Conservation (phyloP, 2,888 invertebrate species). For the Deroplatys truncata region DNA sequence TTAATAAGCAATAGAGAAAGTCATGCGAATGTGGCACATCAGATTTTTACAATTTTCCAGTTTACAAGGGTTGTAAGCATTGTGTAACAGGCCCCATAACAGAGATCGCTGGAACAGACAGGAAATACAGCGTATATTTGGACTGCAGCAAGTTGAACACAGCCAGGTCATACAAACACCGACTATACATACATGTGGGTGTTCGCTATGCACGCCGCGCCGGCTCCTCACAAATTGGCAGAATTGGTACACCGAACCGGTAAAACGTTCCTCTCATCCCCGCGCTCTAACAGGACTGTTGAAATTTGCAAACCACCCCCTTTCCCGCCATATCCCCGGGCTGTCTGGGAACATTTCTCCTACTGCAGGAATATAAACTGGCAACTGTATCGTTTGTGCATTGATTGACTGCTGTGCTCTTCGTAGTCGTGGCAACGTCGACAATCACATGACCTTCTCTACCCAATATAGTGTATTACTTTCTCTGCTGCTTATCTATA, state of each 20-base stretch:
- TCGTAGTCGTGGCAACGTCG: background rate
- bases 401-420: background rate
- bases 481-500: too few species aligned
- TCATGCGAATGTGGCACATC: too few species aligned
- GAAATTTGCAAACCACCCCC: conserved; percentile 28
- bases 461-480: too few species aligned
- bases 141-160: background rate
- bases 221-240: conserved; percentile 22
- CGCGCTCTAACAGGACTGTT: conserved; percentile 26
- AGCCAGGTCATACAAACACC: background rate
- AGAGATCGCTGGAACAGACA: too few species aligned
- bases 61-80: too few species aligned
- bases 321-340: conserved; percentile 3
- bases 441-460: too few species aligned
- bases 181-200: background rate
- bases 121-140: too few species aligned
- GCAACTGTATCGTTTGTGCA: background rate
- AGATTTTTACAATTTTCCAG: too few species aligned
- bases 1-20: too few species aligned
- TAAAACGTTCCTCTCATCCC: conserved; percentile 9
- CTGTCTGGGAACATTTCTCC: background rate
- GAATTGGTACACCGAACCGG: conserved; percentile 22
- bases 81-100: too few species aligned
- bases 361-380: background rate
- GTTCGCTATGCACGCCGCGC: background rate